These are phyloP conservation scores for Rhinogobius similis DNA, from an alignment of 2,113 vertebrate species.

Conservation along the genomic window DNA sequence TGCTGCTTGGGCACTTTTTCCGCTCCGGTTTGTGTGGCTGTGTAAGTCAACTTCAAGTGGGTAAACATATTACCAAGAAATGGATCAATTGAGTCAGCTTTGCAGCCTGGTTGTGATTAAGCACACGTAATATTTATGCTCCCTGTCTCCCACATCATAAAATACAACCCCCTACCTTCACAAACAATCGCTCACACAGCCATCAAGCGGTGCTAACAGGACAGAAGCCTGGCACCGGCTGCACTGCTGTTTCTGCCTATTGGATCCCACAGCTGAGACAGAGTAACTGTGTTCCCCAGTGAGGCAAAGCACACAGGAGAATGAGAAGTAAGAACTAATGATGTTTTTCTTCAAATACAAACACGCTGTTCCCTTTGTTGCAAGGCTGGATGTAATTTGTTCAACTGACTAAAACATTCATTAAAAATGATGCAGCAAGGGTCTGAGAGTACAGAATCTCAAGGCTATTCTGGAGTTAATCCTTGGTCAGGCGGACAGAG, in stretches of 20 bases:
- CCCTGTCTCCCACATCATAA: constrained; percentile 68
- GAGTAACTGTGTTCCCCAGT: constrained; percentile 67
- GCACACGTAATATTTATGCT: constrained; percentile 64
- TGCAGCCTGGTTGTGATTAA: constrained; percentile 67
- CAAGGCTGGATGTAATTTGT: constrained; percentile 25
- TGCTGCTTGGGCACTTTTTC: constrained; percentile 43
- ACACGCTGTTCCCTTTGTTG: constrained; percentile 15
- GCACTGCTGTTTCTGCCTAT: constrained; percentile 64
- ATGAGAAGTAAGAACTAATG: constrained; percentile 14
- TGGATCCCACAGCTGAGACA: constrained; percentile 65
- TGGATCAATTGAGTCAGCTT: constrained; percentile 64
- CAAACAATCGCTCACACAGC: constrained; percentile 23
- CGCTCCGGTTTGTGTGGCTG: not conserved
- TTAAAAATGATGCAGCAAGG: constrained; percentile 23
- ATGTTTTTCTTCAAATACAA: constrained; percentile 36
- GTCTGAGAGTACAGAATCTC: constrained; percentile 28
- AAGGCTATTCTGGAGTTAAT: constrained; percentile 13
- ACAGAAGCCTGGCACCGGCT: constrained; percentile 63
- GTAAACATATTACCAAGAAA: constrained; percentile 48
- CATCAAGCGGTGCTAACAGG: constrained; percentile 54
- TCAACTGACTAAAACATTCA: constrained; percentile 25
- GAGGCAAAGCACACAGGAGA: constrained; percentile 24
- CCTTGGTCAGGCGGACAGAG: constrained; percentile 19
- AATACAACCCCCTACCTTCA: constrained; percentile 48
- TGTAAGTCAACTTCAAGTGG: constrained; percentile 27